These are phyloP conservation scores for Variabilichromis moorii DNA, from an alignment of 2,113 vertebrate species.

Conservation along the genomic window DNA sequence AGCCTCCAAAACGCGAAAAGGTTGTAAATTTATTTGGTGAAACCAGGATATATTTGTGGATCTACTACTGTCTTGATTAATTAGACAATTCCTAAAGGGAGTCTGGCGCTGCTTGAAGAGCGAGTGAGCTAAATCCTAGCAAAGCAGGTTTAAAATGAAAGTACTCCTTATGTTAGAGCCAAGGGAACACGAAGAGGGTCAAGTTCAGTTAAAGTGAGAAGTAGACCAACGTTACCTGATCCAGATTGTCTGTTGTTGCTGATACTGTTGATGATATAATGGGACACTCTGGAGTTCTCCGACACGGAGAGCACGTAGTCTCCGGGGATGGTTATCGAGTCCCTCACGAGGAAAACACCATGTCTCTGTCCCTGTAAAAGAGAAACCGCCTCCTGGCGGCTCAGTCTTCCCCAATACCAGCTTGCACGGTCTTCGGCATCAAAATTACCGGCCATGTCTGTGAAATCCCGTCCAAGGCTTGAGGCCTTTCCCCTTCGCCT, in stretches of 20 bases:
- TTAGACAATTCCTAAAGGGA: not conserved
- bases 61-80: not conserved
- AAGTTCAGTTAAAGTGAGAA: not conserved
- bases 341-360: conserved; percentile 92
- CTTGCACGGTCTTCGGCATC: conserved; percentile 87
- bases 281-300: conserved; percentile 95
- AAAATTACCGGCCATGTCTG: conserved; percentile 91
- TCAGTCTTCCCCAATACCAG: conserved; percentile 92
- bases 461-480: conserved; percentile 68
- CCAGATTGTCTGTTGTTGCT: conserved; percentile 76
- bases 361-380: conserved; percentile 91
- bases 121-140: not conserved
- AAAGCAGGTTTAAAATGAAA: not conserved
- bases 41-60: not conserved
- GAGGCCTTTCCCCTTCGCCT: conserved; percentile 67
- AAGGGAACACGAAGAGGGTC: not conserved
- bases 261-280: conserved; percentile 97
- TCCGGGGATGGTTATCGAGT: conserved; percentile 89
- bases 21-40: accelerated
- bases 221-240: conserved; percentile 53
- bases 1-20: accelerated
- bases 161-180: not conserved
- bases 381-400: conserved; percentile 84
- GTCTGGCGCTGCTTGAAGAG: not conserved
- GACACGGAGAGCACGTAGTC: conserved; percentile 96